Evolutionary conservation across 2,113 vertebrate genomes (phyloP).

Genomic region (Rhynchomys soricoides): DNA sequence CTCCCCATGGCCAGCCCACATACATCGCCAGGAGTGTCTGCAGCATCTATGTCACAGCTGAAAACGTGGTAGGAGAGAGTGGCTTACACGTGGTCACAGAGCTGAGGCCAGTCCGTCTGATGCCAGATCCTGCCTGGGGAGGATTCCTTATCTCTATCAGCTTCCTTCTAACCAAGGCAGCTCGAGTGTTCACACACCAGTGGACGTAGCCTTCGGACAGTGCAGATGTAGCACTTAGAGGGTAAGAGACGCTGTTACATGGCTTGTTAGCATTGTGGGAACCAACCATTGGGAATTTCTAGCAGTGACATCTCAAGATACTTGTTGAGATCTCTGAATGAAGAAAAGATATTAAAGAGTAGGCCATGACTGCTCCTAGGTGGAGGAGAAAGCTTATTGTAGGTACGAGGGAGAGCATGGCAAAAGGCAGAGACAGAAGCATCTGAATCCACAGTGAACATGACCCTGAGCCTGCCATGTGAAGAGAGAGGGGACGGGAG

Average conservation of each 20-base stretch:
- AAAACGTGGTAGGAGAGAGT: background rate
- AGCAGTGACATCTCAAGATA: conserved; percentile 5
- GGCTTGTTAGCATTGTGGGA: conserved; percentile 44
- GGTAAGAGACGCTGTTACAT: background rate
- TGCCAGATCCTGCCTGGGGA: background rate
- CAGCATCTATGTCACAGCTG: background rate
- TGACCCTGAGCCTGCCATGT: background rate
- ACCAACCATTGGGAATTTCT: background rate
- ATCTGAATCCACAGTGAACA: background rate
- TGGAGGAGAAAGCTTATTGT: background rate
- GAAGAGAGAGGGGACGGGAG: too few species aligned
- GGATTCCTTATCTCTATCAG: background rate
- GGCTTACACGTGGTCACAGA: background rate
- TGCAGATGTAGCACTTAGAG: background rate
- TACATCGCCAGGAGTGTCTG: fast-evolving
- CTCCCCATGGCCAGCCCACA: background rate
- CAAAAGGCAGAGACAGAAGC: background rate
- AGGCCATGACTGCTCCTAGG: background rate
- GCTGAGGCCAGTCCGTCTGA: background rate
- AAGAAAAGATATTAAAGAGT: background rate
- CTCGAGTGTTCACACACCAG: background rate
- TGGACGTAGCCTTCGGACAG: background rate
- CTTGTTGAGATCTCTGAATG: conserved; percentile 19
- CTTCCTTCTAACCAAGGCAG: background rate
- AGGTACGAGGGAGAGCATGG: background rate